Evolutionary conservation across 2,113 vertebrate genomes (phyloP).

Genomic region (Notarius lentiginosus): DNA sequence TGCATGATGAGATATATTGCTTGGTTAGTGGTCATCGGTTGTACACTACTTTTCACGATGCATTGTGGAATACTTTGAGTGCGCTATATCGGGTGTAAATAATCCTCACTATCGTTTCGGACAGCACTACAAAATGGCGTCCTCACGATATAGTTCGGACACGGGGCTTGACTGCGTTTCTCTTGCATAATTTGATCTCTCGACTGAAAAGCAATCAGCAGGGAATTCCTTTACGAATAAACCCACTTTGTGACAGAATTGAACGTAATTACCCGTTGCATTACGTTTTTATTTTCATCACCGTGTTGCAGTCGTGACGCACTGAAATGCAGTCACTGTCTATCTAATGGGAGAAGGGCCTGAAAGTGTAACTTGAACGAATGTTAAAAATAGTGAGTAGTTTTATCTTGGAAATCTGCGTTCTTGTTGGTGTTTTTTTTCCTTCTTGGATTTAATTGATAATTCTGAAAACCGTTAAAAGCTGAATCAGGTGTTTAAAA

Average conservation of each 20-base stretch:
- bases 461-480: background rate
- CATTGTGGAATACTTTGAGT: too few species aligned
- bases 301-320: too few species aligned
- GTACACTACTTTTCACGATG: too few species aligned
- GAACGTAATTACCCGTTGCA: background rate
- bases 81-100: too few species aligned
- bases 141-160: too few species aligned
- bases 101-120: too few species aligned
- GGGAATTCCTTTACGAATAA: background rate
- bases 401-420: background rate
- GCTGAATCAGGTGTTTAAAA: background rate
- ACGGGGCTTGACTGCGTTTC: background rate
- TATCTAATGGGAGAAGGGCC: background rate
- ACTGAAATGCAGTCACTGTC: background rate
- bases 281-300: background rate
- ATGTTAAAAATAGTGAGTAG: background rate
- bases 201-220: background rate
- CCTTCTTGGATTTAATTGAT: background rate
- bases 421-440: background rate
- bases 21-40: too few species aligned
- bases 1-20: too few species aligned
- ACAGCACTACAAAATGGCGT: too few species aligned
- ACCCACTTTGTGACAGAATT: background rate
- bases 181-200: background rate
- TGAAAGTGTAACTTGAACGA: background rate